These are phyloP conservation scores for Dipodomys merriami DNA, from an alignment of 2,113 vertebrate species.

Conservation along the genomic window DNA sequence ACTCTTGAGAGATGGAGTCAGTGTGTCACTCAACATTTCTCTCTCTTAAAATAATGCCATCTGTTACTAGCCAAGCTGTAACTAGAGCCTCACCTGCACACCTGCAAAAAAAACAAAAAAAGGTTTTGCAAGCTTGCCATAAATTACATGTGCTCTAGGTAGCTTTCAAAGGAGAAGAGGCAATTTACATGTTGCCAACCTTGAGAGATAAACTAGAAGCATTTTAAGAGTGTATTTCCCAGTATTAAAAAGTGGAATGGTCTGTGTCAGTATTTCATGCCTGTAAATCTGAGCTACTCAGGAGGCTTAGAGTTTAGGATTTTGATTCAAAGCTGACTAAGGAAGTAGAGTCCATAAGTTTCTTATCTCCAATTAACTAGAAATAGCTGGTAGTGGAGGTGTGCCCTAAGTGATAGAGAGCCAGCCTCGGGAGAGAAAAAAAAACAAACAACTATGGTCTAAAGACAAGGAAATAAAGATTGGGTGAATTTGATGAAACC, in stretches of 20 bases:
- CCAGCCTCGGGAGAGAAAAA: no score
- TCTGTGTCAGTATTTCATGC: background rate
- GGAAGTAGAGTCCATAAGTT: no score
- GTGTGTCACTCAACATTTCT: slow-evolving; percentile 63
- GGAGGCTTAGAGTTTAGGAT: no score
- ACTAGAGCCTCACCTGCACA: slow-evolving; percentile 52
- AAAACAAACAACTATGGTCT: no score
- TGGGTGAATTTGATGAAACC: no score
- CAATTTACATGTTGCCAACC: background rate
- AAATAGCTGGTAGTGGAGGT: no score
- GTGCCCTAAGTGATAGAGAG: no score
- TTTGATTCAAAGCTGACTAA: no score
- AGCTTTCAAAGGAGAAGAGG: background rate
- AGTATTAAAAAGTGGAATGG: background rate
- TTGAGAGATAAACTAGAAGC: background rate
- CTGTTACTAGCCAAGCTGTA: slow-evolving; percentile 55
- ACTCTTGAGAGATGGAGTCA: slow-evolving; percentile 43
- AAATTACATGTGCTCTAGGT: background rate
- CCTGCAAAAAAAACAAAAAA: background rate
- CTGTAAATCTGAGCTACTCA: no score
- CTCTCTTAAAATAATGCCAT: slow-evolving; percentile 72
- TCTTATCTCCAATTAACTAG: no score
- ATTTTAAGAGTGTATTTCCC: background rate
- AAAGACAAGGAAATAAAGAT: no score
- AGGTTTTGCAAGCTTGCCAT: slow-evolving; percentile 8